Conservation (phyloP, 2,797 vertebrate species). For the Chelidonichthys spinosus region DNA sequence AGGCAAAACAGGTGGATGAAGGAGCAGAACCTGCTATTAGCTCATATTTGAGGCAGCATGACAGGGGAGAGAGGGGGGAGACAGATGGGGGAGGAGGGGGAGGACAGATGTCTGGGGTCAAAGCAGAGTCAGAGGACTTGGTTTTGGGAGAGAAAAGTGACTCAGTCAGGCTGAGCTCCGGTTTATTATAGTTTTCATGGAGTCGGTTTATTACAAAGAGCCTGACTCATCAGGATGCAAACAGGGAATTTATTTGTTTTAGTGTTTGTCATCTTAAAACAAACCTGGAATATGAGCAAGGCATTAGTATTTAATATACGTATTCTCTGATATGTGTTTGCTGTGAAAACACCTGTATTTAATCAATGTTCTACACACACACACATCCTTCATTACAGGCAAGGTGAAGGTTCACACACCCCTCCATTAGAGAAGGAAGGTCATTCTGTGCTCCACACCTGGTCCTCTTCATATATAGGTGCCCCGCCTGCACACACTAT, state of each 20-base stretch:
- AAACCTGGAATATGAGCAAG: neutral
- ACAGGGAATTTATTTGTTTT: neutral
- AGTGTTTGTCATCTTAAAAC: neutral
- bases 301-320: too few relatives aligned
- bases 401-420: slow-evolving; percentile 34
- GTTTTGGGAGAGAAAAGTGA: neutral
- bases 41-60: slow-evolving; percentile 33
- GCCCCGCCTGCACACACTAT: slow-evolving; percentile 41
- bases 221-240: neutral
- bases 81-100: neutral
- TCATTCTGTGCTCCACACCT: slow-evolving; percentile 51
- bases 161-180: neutral
- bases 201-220: neutral
- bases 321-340: too few relatives aligned
- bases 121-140: slow-evolving; percentile 33
- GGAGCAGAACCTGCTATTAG: slow-evolving; percentile 51
- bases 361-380: neutral
- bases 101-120: slow-evolving; percentile 42
- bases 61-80: slow-evolving; percentile 30
- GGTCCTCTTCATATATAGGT: slow-evolving; percentile 13
- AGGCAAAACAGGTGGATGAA: slow-evolving; percentile 8
- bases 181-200: neutral
- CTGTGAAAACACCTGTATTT: too few relatives aligned
- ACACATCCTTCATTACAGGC: slow-evolving; percentile 36
- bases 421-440: slow-evolving; percentile 46